Evolutionary conservation across 2,888 invertebrate genomes (phyloP), one percentile per base, ranked within the genome.

Genomic region (Scaptomyza caliginosa): DNA sequence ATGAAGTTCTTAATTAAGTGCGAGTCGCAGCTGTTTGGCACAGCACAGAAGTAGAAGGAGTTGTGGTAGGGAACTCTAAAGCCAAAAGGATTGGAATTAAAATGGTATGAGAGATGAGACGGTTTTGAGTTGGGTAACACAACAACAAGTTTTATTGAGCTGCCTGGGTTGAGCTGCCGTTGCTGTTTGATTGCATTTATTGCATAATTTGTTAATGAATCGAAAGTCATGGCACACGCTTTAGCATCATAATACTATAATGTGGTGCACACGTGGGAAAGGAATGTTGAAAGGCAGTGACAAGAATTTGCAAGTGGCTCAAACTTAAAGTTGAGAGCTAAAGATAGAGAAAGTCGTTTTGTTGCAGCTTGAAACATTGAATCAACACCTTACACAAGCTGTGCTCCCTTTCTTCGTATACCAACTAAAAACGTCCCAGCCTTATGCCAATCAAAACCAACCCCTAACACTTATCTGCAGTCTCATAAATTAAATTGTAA

Each of bases 1-100:
- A 84, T 83, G 83, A 83, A 86, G 85, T 84, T 83, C 87, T 83
- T 83, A 83, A 83, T 83, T 83, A 86, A 84, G 87, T 83, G 85
- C 76, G 76, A 86, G 69, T 77, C 77, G 74, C 85, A 67, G 71
- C 63, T 60, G 70, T 65, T 54, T 55, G 71, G 46, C 32, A n/a
- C n/a, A 63, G 57, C 48, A 34, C 13, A 40, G 63, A n/a, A n/a
- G n/a, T n/a, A n/a, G 13, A 13, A 10, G 32, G 13, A 32, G 32
- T n/a, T n/a, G n/a, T n/a, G n/a, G n/a, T 6, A 13, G 32, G 7
- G 28, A 51, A 26, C 39, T 49, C 40, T 48, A 51, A 39, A 34
- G 26, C 19, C 30, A 40, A 30, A 52, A 34, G 67, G 51, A 62
- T 62, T 70, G 58, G 52, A 54, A 75, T 69, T 60, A 67, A 75